Conservation (phyloP, 2,888 invertebrate genomes). For the Plagodis dolabraria region DNA sequence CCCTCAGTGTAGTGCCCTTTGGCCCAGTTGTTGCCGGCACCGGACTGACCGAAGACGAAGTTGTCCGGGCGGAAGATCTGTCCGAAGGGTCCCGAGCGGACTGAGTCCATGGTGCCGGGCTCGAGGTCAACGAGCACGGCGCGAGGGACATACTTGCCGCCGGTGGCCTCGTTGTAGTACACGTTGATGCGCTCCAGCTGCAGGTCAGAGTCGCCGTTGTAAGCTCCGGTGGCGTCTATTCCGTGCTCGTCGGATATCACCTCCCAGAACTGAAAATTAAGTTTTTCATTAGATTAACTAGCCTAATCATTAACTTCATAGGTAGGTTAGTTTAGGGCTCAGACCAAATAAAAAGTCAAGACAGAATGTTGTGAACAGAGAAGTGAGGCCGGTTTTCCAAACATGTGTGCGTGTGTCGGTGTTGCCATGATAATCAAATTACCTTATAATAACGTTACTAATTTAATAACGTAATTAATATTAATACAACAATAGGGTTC, state of each 20-base stretch:
- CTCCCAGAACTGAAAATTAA: slow-evolving; percentile 69
- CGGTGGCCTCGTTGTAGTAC: slow-evolving; percentile 89
- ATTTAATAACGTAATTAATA: no score
- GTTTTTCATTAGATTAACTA: no score
- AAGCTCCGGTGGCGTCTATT: slow-evolving; percentile 72
- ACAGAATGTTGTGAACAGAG: no score
- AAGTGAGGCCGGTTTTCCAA: no score
- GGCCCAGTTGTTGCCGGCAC: slow-evolving; percentile 86
- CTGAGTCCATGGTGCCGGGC: slow-evolving; percentile 86
- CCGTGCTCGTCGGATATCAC: slow-evolving; percentile 75
- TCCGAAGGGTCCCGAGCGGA: slow-evolving; percentile 88
- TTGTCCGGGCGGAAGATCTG: slow-evolving; percentile 90
- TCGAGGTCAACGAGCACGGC: slow-evolving; percentile 74
- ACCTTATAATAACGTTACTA: no score
- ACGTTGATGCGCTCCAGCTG: slow-evolving; percentile 91
- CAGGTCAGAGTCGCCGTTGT: slow-evolving; percentile 88
- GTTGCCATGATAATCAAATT: no score
- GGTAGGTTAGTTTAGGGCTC: no score
- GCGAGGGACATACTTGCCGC: slow-evolving; percentile 75
- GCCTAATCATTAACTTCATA: background rate
- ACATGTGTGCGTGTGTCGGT: no score
- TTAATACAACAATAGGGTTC: no score
- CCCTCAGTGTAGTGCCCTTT: slow-evolving; percentile 90
- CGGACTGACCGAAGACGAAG: slow-evolving; percentile 87
- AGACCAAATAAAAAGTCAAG: no score